Conservation (phyloP, 2,113 vertebrate species). For the Zosterops lateralis region DNA sequence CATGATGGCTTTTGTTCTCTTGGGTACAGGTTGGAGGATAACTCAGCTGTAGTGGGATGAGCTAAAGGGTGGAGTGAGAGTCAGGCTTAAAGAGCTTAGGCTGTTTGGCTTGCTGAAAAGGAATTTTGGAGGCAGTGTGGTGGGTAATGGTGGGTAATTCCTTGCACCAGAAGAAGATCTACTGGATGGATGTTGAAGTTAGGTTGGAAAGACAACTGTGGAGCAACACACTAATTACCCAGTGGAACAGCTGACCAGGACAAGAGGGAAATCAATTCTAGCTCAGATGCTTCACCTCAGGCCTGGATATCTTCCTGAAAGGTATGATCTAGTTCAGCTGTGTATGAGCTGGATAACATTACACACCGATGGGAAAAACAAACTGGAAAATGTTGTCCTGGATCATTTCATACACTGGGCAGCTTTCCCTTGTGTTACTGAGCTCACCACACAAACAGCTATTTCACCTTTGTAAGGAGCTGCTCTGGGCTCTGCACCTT, state of each 20-base stretch:
- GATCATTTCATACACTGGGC: constrained; percentile 24
- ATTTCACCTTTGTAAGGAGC: neutral
- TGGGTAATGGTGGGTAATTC: neutral
- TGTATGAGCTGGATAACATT: neutral
- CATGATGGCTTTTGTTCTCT: neutral
- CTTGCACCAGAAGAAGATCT: neutral
- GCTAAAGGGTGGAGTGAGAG: neutral
- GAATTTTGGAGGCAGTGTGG: neutral
- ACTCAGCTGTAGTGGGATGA: neutral
- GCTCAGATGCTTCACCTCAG: neutral
- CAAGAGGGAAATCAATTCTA: neutral
- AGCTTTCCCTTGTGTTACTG: neutral
- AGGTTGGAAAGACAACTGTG: neutral
- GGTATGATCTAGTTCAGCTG: neutral
- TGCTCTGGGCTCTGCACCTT: neutral
- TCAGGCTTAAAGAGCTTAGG: neutral
- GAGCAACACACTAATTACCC: neutral
- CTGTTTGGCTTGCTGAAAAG: neutral
- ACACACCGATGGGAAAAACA: neutral
- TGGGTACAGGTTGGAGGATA: neutral
- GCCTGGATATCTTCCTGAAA: neutral
- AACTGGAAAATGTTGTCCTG: neutral
- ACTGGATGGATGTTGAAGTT: neutral
- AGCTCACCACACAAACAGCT: neutral
- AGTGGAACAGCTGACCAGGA: neutral